Conservation (phyloP, 2,888 invertebrate species). For the Temnothorax rugatulus region DNA sequence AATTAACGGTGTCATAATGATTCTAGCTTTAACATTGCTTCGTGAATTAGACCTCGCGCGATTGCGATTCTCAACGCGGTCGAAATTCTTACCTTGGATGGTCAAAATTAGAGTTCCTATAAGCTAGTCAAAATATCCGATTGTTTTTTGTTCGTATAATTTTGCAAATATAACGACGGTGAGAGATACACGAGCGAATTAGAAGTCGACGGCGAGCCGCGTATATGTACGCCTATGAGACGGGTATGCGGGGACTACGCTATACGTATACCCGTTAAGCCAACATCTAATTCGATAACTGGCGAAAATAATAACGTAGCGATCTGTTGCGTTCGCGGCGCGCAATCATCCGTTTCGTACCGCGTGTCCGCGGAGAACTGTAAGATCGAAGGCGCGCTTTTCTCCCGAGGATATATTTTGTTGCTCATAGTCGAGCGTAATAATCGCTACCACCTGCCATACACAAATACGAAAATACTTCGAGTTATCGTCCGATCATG, state of each 20-base stretch:
- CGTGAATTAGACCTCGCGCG: too few relatives aligned
- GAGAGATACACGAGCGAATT: not conserved
- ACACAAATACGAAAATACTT: slow-evolving; percentile 45
- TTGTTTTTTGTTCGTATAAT: not conserved
- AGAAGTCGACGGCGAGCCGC: slow-evolving; percentile 37
- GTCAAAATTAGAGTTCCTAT: too few relatives aligned
- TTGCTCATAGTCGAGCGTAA: slow-evolving; percentile 30
- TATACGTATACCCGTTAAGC: slow-evolving; percentile 80
- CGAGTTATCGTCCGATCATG: slow-evolving; percentile 12
- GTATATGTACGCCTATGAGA: slow-evolving; percentile 76
- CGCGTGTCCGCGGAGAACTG: slow-evolving; percentile 72
- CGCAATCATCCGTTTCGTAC: slow-evolving; percentile 76
- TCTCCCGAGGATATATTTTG: slow-evolving; percentile 33
- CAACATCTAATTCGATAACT: slow-evolving; percentile 84
- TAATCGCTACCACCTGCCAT: slow-evolving; percentile 45
- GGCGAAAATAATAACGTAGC: slow-evolving; percentile 82
- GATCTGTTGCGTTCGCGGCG: slow-evolving; percentile 75
- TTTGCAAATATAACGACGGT: not conserved
- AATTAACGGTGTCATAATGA: not conserved
- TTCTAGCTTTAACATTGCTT: not conserved
- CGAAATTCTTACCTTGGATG: not conserved
- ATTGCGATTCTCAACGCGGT: not conserved
- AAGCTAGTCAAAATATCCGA: not conserved
- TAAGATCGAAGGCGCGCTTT: slow-evolving; percentile 44
- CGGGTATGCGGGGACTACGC: slow-evolving; percentile 64